Evolutionary conservation across 2,888 invertebrate species (phyloP), one percentile per base, ranked within the genome.

Genomic region (Polia nebulosa): DNA sequence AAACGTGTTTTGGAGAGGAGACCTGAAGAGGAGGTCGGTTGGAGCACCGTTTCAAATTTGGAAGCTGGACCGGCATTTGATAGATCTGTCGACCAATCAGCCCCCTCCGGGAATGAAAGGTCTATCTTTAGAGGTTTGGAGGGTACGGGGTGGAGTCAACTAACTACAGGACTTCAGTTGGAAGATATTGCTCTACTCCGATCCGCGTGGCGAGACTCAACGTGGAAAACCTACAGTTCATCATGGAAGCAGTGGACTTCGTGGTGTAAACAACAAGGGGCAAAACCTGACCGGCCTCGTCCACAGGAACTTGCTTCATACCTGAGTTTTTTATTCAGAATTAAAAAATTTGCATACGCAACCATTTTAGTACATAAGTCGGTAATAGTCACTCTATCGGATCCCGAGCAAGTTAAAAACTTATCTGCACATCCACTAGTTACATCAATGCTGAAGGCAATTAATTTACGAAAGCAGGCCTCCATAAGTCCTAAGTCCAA

Each of bases 181-280:
- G 47, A 59, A n/a, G 59, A 59, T 47, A 8, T 59, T 3, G 25
- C 59, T 0, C 49, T 59, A 13, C 47, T 59, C 4, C 47, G 22
- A 22, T 34, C 45, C 13, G 58, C 58, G 1, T 59, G 58, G 58
- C 45, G 59, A n/a, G n/a, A 59, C 34, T 59, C 49, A 25, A 49
- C 59, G 5, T 59, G 47, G 59, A 59, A 59, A n/a, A 59, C 59
- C 34, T 59, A 59, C 47, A 49, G 59, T n/a, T 58, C 32, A 2
- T 58, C 58, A 58, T 32, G 58, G 45, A 58, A 32, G 7, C 58
- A 58, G 47, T 34, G 34, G 32, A 47, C 47, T 34, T 59, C 47
- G 32, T 59, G 34, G 45, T 59, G 45, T 59, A 47, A 45, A 34
- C 32, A 47, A 17, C 7, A 47, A 1, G 32, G 59, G 47, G 39